A percentile compares a stretch with the other conserved stretches of the same genome.
phyloP scores from a whole-genome alignment of 2,888 invertebrate genomes.

The Sericinus montela region DNA sequence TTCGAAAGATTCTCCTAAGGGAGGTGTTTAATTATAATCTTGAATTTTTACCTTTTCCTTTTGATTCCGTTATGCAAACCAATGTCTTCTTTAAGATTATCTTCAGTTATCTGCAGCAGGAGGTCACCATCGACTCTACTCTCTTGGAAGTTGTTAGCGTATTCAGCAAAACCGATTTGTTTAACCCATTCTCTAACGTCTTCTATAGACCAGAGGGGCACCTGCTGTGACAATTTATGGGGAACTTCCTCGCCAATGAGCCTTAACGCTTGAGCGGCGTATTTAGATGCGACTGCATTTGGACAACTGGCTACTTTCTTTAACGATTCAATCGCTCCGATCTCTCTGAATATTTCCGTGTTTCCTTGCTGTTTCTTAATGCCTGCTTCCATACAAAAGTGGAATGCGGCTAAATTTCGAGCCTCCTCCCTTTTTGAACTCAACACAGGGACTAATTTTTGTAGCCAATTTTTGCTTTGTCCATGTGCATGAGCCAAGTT shows the following conservation, averaged over 20 bases:
- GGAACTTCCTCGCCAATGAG: constrained; percentile 98
- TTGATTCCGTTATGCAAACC: constrained; percentile 95
- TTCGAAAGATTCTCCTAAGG: too few species aligned
- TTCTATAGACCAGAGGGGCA: constrained; percentile 97
- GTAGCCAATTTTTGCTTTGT: constrained; percentile 96
- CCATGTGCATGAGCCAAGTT: constrained; percentile 96
- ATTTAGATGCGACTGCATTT: constrained; percentile 98
- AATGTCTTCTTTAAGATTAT: constrained; percentile 95
- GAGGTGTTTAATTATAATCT: neutral
- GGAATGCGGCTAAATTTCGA: constrained; percentile 97
- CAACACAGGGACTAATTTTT: constrained; percentile 94
- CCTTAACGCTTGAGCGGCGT: constrained; percentile 94
- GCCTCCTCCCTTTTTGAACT: constrained; percentile 98
- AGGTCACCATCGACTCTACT: constrained; percentile 98
- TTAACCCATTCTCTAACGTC: constrained; percentile 99
- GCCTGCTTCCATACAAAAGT: constrained; percentile 99
- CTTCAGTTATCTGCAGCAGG: constrained; percentile 93
- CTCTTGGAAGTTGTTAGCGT: constrained; percentile 89
- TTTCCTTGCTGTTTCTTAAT: constrained; percentile 97
- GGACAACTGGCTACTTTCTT: constrained; percentile 98
- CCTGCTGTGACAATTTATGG: constrained; percentile 98
- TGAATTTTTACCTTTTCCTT: constrained; percentile 84
- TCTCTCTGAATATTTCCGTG: constrained; percentile 94
- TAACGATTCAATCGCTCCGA: constrained; percentile 96
- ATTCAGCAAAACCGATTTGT: constrained; percentile 96